Conservation (phyloP, 2,888 invertebrate genomes). For the Sinotaia quadrata region DNA sequence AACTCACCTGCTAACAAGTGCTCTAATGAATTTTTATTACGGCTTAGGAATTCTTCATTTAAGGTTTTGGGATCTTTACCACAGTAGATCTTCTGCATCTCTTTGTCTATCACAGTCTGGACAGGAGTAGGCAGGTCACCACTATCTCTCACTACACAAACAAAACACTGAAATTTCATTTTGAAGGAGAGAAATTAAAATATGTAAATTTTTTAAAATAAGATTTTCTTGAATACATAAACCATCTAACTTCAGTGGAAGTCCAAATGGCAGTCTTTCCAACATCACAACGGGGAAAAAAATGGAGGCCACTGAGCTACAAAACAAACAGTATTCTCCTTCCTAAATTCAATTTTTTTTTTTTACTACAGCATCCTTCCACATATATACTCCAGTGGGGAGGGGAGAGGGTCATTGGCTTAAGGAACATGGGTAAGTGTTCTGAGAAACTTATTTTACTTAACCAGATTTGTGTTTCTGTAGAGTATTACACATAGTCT, state of each 20-base stretch:
- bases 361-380: no score
- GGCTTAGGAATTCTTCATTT: slow-evolving; percentile 81
- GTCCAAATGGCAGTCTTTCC: background rate
- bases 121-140: slow-evolving; percentile 59
- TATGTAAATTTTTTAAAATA: background rate
- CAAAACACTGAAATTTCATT: background rate
- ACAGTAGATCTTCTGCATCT: slow-evolving; percentile 75
- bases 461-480: no score
- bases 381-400: no score
- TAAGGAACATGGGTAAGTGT: no score
- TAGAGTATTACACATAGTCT: no score
- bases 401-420: no score
- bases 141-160: slow-evolving; percentile 46
- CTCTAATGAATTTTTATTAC: slow-evolving; percentile 79
- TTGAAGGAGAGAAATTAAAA: background rate
- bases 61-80: slow-evolving; percentile 76
- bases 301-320: background rate
- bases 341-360: no score
- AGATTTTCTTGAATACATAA: background rate
- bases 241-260: background rate
- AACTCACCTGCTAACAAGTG: slow-evolving; percentile 82
- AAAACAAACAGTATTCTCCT: no score
- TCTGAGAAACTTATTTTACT: no score
- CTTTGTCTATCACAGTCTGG: slow-evolving; percentile 70
- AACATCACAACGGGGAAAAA: background rate